A percentile compares a stretch with the other conserved stretches of the same genome.
Evolutionary conservation across 2,888 invertebrate genomes (phyloP).

Genomic region (Lamellibrachia columna): DNA sequence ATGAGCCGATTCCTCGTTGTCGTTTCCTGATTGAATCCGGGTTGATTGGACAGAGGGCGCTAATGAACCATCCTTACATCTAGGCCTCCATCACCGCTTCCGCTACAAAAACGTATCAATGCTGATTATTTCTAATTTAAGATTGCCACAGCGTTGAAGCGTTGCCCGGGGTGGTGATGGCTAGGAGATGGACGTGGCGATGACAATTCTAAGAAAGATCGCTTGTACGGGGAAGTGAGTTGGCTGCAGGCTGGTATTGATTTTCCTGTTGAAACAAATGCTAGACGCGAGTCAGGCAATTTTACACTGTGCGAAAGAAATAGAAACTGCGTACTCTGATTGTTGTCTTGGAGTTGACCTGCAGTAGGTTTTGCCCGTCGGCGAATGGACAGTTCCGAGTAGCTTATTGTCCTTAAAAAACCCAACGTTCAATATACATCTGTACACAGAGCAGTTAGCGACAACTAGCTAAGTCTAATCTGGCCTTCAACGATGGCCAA

Average conservation of each 20-base stretch:
- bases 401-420: not conserved
- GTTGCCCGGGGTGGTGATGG: not conserved
- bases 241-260: not conserved
- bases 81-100: not conserved
- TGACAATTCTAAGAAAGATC: not conserved
- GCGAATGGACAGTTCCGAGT: not conserved
- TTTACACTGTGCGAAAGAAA: not conserved
- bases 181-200: not conserved
- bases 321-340: not conserved
- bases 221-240: not conserved
- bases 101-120: not conserved
- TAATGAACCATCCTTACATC: not conserved
- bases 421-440: not conserved
- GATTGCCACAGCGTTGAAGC: not conserved
- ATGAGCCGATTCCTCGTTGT: not conserved
- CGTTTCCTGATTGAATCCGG: not conserved
- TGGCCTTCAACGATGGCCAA: not conserved
- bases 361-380: not conserved
- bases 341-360: not conserved
- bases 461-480: not conserved
- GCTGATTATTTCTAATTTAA: conserved; percentile 9
- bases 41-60: not conserved
- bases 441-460: no score
- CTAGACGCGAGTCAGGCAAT: not conserved
- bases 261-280: not conserved